Evolutionary conservation across 2,797 vertebrate genomes (phyloP).

Genomic region (Mionectes olivaceus): DNA sequence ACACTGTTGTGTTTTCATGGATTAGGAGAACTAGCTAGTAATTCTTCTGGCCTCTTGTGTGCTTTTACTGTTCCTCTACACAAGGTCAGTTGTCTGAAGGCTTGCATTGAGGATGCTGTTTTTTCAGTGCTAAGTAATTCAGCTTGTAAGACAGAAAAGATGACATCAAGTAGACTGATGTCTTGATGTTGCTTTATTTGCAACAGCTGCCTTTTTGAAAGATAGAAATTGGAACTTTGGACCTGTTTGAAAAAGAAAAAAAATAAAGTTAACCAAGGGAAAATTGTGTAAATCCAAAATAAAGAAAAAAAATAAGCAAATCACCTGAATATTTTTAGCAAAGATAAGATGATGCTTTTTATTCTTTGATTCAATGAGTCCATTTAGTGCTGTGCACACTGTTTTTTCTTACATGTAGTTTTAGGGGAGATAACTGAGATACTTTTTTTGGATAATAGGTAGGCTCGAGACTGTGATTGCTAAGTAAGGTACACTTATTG

Average conservation of each 20-base stretch:
- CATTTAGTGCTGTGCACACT: accelerated
- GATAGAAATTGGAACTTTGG: neutral
- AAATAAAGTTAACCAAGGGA: neutral
- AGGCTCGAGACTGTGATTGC: neutral
- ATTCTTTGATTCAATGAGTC: neutral
- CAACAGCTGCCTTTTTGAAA: neutral
- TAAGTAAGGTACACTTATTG: neutral
- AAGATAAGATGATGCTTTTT: neutral
- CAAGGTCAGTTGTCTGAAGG: neutral
- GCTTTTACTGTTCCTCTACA: neutral
- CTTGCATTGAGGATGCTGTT: neutral
- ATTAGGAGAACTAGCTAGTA: neutral
- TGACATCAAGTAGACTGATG: neutral
- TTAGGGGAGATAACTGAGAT: neutral
- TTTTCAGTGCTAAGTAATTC: neutral
- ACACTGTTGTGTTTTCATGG: neutral
- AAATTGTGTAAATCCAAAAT: neutral
- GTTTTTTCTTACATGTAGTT: neutral
- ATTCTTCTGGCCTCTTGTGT: neutral
- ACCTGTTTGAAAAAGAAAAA: neutral
- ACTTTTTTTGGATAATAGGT: neutral
- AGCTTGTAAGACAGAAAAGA: neutral
- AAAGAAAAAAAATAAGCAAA: neutral
- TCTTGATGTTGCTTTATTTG: neutral
- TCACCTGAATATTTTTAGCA: neutral